A percentile compares a stretch with the other conserved stretches of the same genome.
These are phyloP conservation scores for Endotricha flammealis DNA, from an alignment of 2,888 invertebrate species.

Conservation along the genomic window DNA sequence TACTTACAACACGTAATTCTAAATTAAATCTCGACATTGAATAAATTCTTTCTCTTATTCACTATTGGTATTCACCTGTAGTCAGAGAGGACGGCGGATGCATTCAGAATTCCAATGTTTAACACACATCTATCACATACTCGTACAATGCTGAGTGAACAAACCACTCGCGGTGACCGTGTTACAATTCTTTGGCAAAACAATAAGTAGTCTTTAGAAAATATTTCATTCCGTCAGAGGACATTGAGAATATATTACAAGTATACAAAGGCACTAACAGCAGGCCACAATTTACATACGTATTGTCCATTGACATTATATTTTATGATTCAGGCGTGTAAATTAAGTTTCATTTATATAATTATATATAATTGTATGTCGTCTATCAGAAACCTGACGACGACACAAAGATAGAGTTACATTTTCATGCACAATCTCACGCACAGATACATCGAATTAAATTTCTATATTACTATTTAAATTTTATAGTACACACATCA, in stretches of 20 bases:
- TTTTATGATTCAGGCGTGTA: background rate
- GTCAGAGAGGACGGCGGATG: conserved; percentile 40
- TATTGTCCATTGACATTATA: background rate
- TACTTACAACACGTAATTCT: conserved; percentile 57
- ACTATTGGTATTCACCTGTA: conserved; percentile 60
- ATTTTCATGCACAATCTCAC: background rate
- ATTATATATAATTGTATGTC: too few relatives aligned
- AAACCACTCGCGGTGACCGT: conserved; percentile 11
- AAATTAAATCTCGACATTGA: conserved; percentile 71
- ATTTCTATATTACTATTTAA: background rate
- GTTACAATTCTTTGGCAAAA: conserved; percentile 42
- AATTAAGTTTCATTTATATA: background rate
- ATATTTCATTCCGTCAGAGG: conserved; percentile 7
- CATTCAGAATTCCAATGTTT: conserved; percentile 16
- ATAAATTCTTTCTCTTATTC: conserved; percentile 65
- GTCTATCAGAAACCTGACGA: background rate
- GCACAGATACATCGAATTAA: background rate
- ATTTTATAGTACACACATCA: too few relatives aligned
- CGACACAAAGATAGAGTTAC: background rate
- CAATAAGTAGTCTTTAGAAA: conserved; percentile 9
- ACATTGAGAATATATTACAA: conserved; percentile 11
- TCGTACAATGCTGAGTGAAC: conserved; percentile 13
- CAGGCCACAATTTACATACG: conserved; percentile 22
- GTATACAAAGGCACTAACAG: conserved; percentile 26
- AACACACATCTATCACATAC: conserved; percentile 16